Evolutionary conservation across 2,888 invertebrate genomes (phyloP).

Genomic region (Drosophila paranaensis): DNA sequence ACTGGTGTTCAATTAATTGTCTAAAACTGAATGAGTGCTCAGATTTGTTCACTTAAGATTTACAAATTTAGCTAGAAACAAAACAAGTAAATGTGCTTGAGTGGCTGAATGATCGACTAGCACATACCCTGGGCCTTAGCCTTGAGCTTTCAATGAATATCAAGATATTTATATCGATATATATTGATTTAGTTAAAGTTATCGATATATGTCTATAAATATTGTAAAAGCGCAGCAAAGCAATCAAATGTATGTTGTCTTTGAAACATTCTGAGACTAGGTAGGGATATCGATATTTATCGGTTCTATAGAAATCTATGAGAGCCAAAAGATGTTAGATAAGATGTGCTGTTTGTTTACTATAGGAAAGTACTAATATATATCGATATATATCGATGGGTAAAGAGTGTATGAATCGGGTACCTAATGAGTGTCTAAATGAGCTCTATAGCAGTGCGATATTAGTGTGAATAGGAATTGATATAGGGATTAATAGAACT

Average conservation of each 20-base stretch:
- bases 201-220: too few relatives aligned
- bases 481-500: too few relatives aligned
- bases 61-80: slow-evolving; percentile 41
- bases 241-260: too few relatives aligned
- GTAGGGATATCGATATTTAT: not conserved
- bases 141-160: not conserved
- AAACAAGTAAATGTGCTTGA: slow-evolving; percentile 4
- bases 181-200: not conserved
- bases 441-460: too few relatives aligned
- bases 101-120: not conserved
- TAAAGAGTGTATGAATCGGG: too few relatives aligned
- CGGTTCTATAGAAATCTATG: not conserved
- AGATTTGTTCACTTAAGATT: slow-evolving; percentile 52
- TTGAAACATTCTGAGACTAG: too few relatives aligned
- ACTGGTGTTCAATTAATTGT: slow-evolving; percentile 60
- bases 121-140: not conserved
- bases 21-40: slow-evolving; percentile 32
- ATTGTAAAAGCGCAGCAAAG: too few relatives aligned
- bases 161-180: not conserved
- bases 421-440: too few relatives aligned
- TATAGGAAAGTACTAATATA: too few relatives aligned
- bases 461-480: too few relatives aligned
- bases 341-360: too few relatives aligned
- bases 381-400: not conserved
- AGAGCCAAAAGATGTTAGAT: too few relatives aligned